Conservation (phyloP, 2,113 vertebrate species). For the Phrynocephalus versicolor region DNA sequence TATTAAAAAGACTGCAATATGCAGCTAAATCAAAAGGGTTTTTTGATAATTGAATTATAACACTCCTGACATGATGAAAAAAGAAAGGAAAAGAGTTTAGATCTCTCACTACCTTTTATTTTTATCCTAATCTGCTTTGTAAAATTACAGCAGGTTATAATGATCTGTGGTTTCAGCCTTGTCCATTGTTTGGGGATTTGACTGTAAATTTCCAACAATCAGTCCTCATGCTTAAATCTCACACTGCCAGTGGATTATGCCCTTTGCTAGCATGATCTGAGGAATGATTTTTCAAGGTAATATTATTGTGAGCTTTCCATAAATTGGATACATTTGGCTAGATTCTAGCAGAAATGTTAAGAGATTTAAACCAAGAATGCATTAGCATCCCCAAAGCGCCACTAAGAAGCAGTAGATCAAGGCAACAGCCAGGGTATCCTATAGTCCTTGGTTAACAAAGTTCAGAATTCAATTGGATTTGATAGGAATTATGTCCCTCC, state of each 20-base stretch:
- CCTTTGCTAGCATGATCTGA: constrained; percentile 38
- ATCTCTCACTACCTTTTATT: not conserved
- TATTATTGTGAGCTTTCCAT: constrained; percentile 27
- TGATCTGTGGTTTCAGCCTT: constrained; percentile 11
- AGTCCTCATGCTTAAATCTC: constrained; percentile 49
- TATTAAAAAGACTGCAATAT: not conserved
- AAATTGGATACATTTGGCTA: not conserved
- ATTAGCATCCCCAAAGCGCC: not conserved
- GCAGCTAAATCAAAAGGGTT: not conserved
- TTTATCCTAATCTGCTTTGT: constrained; percentile 22
- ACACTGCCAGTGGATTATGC: constrained; percentile 37
- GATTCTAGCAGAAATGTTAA: not conserved
- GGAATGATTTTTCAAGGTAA: constrained; percentile 10
- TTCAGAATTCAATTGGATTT: not conserved
- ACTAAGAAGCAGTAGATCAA: not conserved
- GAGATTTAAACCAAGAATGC: not conserved
- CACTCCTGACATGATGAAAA: not conserved
- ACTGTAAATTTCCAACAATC: constrained; percentile 43
- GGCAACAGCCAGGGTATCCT: not conserved
- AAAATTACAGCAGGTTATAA: constrained; percentile 39
- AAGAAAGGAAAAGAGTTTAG: no score
- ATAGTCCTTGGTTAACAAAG: not conserved
- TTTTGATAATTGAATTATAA: not conserved
- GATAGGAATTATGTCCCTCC: not conserved
- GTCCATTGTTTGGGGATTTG: constrained; percentile 49